phyloP scores from a whole-genome alignment of 2,113 vertebrate genomes.

The Apodemus speciosus region DNA sequence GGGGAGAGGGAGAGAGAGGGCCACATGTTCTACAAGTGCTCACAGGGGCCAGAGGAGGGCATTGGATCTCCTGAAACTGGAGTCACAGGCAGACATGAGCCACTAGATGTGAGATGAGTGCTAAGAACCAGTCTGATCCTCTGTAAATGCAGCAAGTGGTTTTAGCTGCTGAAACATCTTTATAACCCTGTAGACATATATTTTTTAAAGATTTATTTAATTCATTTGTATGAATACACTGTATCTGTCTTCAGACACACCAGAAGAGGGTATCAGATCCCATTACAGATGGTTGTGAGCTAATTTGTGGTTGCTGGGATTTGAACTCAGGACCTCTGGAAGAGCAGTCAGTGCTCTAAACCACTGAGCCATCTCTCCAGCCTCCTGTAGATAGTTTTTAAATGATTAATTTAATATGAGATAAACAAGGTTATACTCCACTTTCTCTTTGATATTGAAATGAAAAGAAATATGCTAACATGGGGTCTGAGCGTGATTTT shows the following conservation, averaged over 20 bases:
- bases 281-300: too few species aligned
- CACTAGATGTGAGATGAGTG: too few species aligned
- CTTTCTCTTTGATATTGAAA: constrained; percentile 36
- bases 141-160: neutral
- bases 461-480: constrained; percentile 52
- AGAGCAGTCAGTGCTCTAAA: too few species aligned
- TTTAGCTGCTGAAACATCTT: neutral
- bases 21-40: too few species aligned
- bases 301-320: too few species aligned
- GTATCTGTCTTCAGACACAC: too few species aligned
- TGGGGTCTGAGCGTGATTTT: neutral
- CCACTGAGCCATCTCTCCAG: neutral
- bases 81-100: neutral
- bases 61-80: neutral
- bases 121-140: neutral
- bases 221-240: too few species aligned
- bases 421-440: neutral
- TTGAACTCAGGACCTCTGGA: too few species aligned
- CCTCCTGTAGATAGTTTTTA: neutral
- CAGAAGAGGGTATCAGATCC: too few species aligned
- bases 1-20: neutral
- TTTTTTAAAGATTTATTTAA: neutral
- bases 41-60: neutral
- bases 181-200: neutral
- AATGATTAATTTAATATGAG: constrained; percentile 24